Conservation (phyloP, 1,140 invertebrate species). For the Drosophila busckii region DNA sequence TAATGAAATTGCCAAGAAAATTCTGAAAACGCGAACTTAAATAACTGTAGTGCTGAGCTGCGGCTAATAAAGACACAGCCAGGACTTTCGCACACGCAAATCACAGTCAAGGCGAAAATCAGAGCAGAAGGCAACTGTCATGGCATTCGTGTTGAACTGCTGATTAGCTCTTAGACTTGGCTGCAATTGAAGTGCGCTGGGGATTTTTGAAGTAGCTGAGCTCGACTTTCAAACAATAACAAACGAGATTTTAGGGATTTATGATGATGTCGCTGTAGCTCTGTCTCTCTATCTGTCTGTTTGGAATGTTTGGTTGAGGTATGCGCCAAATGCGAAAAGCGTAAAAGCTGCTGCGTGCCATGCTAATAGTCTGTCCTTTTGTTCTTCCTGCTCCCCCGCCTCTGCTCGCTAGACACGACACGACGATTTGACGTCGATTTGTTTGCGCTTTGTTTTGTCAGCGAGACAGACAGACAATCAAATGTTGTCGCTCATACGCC, state of each 20-base stretch:
- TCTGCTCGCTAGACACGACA: slow-evolving; percentile 24
- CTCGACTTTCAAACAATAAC: slow-evolving; percentile 71
- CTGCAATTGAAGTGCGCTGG: slow-evolving; percentile 37
- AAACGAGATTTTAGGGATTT: slow-evolving; percentile 70
- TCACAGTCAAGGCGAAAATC: slow-evolving; percentile 23
- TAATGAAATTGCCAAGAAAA: slow-evolving; percentile 62
- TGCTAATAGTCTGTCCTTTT: slow-evolving; percentile 40
- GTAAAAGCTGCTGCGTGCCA: background rate
- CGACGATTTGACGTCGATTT: slow-evolving; percentile 64
- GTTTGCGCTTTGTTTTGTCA: slow-evolving; percentile 62
- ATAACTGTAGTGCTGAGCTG: slow-evolving; percentile 2
- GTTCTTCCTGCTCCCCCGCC: slow-evolving; percentile 32
- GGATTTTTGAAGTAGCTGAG: slow-evolving; percentile 51
- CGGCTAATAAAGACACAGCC: slow-evolving; percentile 11
- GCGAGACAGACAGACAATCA: slow-evolving; percentile 57
- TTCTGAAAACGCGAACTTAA: slow-evolving; percentile 11
- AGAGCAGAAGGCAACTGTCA: slow-evolving; percentile 25
- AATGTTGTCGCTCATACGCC: slow-evolving; percentile 64
- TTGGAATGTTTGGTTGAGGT: too few species aligned
- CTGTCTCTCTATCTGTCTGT: too few species aligned
- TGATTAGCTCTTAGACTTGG: slow-evolving; percentile 52
- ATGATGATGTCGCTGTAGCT: slow-evolving; percentile 60
- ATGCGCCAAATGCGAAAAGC: too few species aligned
- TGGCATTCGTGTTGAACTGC: slow-evolving; percentile 55
- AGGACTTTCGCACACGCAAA: slow-evolving; percentile 5